These are phyloP conservation scores for Andrena hattorfiana DNA, from an alignment of 2,888 invertebrate species.

Conservation along the genomic window DNA sequence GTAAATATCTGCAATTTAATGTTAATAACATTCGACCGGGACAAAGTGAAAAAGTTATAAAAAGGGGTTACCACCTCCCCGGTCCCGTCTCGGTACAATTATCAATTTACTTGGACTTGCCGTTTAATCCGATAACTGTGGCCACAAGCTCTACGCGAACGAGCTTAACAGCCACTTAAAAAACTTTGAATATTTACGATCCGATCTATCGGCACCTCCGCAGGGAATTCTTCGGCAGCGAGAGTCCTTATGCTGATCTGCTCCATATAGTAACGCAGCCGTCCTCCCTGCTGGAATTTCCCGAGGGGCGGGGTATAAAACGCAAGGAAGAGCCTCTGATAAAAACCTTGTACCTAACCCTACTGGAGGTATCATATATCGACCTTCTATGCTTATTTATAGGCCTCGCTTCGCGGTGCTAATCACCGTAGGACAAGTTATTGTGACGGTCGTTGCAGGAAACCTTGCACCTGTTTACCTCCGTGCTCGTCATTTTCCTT, in stretches of 20 bases:
- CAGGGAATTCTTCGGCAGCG: slow-evolving; percentile 92
- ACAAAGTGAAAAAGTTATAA: background rate
- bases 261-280: slow-evolving; percentile 89
- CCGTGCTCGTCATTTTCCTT: background rate
- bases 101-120: background rate
- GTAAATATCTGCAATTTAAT: no score
- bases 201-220: slow-evolving; percentile 33
- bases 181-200: slow-evolving; percentile 47
- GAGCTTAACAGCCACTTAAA: slow-evolving; percentile 32
- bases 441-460: slow-evolving; percentile 1
- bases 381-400: slow-evolving; percentile 58
- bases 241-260: slow-evolving; percentile 93
- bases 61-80: background rate
- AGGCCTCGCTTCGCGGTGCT: slow-evolving; percentile 42
- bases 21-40: background rate
- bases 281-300: slow-evolving; percentile 88
- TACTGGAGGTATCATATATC: slow-evolving; percentile 86
- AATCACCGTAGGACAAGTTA: slow-evolving; percentile 21
- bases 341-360: slow-evolving; percentile 87
- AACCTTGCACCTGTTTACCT: slow-evolving; percentile 18
- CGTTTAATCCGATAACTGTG: background rate
- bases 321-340: slow-evolving; percentile 88
- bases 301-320: slow-evolving; percentile 87
- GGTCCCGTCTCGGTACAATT: no score
- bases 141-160: background rate